These are phyloP conservation scores for Andrena chrysosceles DNA, from an alignment of 2,888 invertebrate species.

Conservation along the genomic window DNA sequence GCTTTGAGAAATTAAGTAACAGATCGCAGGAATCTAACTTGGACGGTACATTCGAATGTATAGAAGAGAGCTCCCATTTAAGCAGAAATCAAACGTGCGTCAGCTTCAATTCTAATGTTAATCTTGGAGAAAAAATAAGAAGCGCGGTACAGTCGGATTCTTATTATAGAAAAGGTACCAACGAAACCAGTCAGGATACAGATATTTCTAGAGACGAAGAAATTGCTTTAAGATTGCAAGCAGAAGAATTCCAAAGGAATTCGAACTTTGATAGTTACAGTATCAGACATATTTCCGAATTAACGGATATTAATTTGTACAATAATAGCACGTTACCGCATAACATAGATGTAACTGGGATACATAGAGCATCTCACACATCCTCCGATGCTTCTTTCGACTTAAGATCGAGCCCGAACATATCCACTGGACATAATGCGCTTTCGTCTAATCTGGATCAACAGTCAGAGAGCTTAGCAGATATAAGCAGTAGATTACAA, in stretches of 20 bases:
- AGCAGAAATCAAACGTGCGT: constrained; percentile 55
- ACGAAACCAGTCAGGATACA: constrained; percentile 53
- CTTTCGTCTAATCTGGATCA: constrained; percentile 46
- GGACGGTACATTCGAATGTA: constrained; percentile 42
- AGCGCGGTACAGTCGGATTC: constrained; percentile 39
- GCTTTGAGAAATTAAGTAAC: constrained; percentile 78
- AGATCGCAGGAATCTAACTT: constrained; percentile 53
- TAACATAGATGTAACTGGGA: constrained; percentile 39
- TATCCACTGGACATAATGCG: constrained; percentile 32
- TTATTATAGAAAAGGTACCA: constrained; percentile 46
- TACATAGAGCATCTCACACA: constrained; percentile 41
- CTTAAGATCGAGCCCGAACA: constrained; percentile 27
- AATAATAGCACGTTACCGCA: constrained; percentile 40
- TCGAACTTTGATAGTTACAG: constrained; percentile 65
- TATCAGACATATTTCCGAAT: constrained; percentile 60
- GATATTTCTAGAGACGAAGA: constrained; percentile 82
- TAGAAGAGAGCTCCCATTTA: constrained; percentile 45
- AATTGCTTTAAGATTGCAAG: constrained; percentile 82
- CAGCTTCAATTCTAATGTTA: constrained; percentile 56
- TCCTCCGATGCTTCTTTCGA: constrained; percentile 34
- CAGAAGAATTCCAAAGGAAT: constrained; percentile 81
- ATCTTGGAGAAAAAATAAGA: constrained; percentile 49
- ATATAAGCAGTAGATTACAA: constrained; percentile 61
- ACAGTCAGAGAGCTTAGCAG: constrained; percentile 44
- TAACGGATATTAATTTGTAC: constrained; percentile 52